These are phyloP conservation scores for Muntiacus reevesi DNA, from an alignment of 2,113 vertebrate species.

Conservation along the genomic window DNA sequence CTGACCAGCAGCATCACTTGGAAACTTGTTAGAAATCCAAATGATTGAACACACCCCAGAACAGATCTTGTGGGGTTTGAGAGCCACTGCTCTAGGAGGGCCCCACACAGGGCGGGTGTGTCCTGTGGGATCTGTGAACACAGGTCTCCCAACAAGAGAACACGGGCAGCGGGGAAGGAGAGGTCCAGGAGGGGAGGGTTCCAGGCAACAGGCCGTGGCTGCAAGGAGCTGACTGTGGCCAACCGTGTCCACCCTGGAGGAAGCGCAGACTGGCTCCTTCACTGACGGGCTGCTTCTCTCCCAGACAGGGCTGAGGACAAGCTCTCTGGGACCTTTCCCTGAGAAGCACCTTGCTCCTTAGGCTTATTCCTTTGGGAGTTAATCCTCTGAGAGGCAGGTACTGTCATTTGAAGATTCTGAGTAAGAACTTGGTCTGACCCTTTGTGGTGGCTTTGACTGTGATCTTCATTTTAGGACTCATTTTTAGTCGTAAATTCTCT, in stretches of 20 bases:
- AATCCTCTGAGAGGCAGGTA: neutral
- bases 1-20: neutral
- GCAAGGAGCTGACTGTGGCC: neutral
- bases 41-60: neutral
- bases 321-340: neutral
- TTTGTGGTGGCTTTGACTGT: neutral
- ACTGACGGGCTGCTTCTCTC: neutral
- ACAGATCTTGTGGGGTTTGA: neutral
- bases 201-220: neutral
- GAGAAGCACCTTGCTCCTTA: neutral
- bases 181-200: neutral
- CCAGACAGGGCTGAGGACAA: neutral
- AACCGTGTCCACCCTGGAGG: neutral
- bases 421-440: neutral
- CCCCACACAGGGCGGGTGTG: neutral
- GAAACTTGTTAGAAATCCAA: neutral
- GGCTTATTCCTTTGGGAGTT: neutral
- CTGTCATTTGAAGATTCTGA: neutral
- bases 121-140: neutral
- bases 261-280: neutral
- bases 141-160: neutral
- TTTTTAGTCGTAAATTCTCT: neutral
- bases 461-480: neutral
- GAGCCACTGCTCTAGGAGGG: neutral
- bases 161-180: neutral